Percentiles rank a stretch among this genome's conserved stretches.
These are phyloP conservation scores for Lathamus discolor DNA, from an alignment of 2,113 vertebrate genomes.

Conservation along the genomic window DNA sequence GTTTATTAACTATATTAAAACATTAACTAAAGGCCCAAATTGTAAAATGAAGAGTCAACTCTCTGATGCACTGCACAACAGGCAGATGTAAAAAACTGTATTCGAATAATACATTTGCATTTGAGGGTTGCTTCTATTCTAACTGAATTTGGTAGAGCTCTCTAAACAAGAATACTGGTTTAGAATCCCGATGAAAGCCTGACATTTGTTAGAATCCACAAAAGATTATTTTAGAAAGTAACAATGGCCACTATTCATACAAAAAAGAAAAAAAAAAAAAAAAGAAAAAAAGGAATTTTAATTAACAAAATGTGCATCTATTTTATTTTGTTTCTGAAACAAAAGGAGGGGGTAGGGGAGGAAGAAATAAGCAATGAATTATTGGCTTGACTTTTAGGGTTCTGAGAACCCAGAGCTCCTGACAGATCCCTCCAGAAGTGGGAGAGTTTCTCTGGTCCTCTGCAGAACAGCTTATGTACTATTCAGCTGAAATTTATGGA, in stretches of 20 bases:
- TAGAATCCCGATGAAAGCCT: constrained; percentile 41
- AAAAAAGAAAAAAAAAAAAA: background rate
- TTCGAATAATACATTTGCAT: constrained; percentile 39
- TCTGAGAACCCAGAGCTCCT: background rate
- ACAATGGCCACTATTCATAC: constrained; percentile 48
- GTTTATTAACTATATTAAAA: background rate
- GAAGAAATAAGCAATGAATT: background rate
- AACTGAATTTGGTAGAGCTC: constrained; percentile 18
- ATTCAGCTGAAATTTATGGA: background rate
- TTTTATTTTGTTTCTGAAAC: constrained; percentile 55
- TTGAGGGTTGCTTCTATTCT: constrained; percentile 24
- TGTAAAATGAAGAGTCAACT: background rate
- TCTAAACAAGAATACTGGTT: constrained; percentile 41
- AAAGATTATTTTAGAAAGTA: constrained; percentile 65
- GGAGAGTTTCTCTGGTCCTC: background rate
- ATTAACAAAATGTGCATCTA: constrained; percentile 61
- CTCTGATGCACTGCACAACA: background rate
- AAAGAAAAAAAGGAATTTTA: constrained; percentile 26
- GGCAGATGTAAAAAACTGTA: background rate
- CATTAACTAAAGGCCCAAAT: background rate
- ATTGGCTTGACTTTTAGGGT: constrained; percentile 8
- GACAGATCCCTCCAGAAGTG: background rate
- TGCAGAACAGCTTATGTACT: background rate
- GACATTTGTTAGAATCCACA: constrained; percentile 62
- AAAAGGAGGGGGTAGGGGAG: background rate